Percentiles rank a stretch among this genome's conserved stretches.
phyloP scores from a whole-genome alignment of 2,888 invertebrate species.

The Yponomeuta plumbellus region DNA sequence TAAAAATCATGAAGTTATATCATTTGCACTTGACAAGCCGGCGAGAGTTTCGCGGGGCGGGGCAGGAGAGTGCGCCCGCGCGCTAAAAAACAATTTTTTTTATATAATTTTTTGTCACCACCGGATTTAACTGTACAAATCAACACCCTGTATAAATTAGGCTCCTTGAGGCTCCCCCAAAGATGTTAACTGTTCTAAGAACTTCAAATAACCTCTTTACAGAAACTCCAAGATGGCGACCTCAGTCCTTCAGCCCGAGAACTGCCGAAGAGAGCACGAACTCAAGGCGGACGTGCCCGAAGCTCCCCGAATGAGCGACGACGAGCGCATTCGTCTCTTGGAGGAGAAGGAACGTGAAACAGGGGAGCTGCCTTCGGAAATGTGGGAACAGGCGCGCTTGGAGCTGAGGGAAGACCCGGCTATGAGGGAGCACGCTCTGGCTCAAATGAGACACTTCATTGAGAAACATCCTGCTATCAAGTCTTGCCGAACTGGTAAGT shows the following conservation, averaged over 20 bases:
- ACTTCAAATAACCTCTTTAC: background rate
- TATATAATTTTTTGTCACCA: too few species aligned
- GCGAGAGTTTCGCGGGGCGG: too few species aligned
- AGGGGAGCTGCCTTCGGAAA: constrained; percentile 70
- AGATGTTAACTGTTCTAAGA: background rate
- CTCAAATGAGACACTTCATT: constrained; percentile 89
- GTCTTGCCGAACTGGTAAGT: constrained; percentile 84
- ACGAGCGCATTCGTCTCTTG: constrained; percentile 47
- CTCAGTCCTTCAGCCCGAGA: constrained; percentile 64
- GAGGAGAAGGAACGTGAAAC: constrained; percentile 61
- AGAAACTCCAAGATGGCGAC: constrained; percentile 50
- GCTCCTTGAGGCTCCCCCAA: too few species aligned
- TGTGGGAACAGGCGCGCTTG: constrained; percentile 79
- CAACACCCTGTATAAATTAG: too few species aligned
- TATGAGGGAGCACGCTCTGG: constrained; percentile 82
- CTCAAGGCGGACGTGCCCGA: constrained; percentile 48
- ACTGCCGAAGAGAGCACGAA: constrained; percentile 54
- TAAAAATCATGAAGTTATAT: too few species aligned
- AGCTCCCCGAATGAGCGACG: constrained; percentile 51
- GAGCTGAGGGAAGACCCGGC: constrained; percentile 89
- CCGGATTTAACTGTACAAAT: too few species aligned
- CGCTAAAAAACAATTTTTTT: too few species aligned
- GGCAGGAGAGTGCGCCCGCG: too few species aligned
- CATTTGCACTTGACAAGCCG: too few species aligned
- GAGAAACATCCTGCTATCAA: constrained; percentile 88